Conservation (phyloP, 1,140 invertebrate species). For the Rhizoglyphus robini region DNA sequence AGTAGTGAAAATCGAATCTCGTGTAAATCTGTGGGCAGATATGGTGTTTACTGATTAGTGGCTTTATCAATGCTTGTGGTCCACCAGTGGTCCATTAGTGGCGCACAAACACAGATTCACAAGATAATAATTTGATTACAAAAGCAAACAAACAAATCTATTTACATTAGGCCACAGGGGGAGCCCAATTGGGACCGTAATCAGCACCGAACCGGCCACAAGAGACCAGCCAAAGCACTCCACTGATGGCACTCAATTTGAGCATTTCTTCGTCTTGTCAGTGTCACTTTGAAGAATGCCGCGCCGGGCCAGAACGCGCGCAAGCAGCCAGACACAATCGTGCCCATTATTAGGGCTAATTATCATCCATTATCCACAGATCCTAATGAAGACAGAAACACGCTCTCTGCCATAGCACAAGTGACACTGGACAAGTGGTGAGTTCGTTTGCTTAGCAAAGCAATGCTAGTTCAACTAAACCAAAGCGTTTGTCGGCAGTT, state of each 20-base stretch:
- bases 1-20: too few relatives aligned
- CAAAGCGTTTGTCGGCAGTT: too few relatives aligned
- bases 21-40: too few relatives aligned
- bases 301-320: neutral
- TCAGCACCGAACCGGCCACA: too few relatives aligned
- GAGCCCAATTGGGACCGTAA: too few relatives aligned
- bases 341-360: slow-evolving; percentile 2
- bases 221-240: too few relatives aligned
- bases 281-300: slow-evolving; percentile 14
- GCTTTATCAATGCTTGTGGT: neutral
- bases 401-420: neutral
- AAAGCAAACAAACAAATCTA: neutral
- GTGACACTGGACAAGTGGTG: neutral
- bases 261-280: too few relatives aligned
- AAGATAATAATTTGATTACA: neutral
- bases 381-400: neutral
- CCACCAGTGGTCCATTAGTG: neutral
- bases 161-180: neutral
- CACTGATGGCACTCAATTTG: too few relatives aligned
- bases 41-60: too few relatives aligned
- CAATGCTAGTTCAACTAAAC: too few relatives aligned
- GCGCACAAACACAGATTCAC: neutral
- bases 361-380: neutral
- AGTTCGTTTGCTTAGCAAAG: too few relatives aligned
- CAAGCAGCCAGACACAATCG: neutral